Evolutionary conservation across 2,797 vertebrate species (phyloP), one percentile per base, ranked within the genome.

Genomic region (Babyrousa celebensis): DNA sequence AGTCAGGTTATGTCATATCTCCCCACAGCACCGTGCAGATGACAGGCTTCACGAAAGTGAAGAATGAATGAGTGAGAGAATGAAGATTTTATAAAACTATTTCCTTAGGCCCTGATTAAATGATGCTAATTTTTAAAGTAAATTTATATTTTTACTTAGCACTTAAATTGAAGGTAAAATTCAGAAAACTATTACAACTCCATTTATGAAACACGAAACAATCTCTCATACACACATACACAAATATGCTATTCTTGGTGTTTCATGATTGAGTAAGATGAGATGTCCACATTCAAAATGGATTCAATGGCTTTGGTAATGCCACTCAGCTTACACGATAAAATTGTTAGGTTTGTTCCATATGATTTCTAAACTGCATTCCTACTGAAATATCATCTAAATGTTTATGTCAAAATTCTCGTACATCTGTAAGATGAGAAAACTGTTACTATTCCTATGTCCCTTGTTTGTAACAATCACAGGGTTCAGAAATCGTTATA

Each of bases 231-330:
- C 12, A 36, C 29, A 78, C 18, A 71, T 27, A 25, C 25, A 83
- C 0, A 89, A 84, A 90, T 52, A n/a, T 10, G 23, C 23, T 75
- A 54, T 87, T 60, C 18, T 83, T 89, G 12, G 6, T 71, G 3
- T 75, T 89, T 93, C 56, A 77, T 74, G 67, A 92, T 14, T 36
- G 5, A 36, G 21, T 27, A 96, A 98, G 97, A 86, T 20, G 68
- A 56, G 71, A 96, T 32, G 0, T 58, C 23, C 25, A 68, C 82
- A 85, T 65, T 97, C 36, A 80, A 92, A 95, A 89, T 2, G 0
- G 5, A 58, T 91, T 62, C 85, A 93, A 70, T 86, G 27, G 3
- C 60, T 70, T 68, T 97, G 8, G 43, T 84, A 67, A 20, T 88
- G 10, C 40, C 10, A 48, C 67, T 75, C 68, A 21, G 75, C 5